These are phyloP conservation scores for Tachystola acroxantha DNA, from an alignment of 2,888 invertebrate species.

Conservation along the genomic window DNA sequence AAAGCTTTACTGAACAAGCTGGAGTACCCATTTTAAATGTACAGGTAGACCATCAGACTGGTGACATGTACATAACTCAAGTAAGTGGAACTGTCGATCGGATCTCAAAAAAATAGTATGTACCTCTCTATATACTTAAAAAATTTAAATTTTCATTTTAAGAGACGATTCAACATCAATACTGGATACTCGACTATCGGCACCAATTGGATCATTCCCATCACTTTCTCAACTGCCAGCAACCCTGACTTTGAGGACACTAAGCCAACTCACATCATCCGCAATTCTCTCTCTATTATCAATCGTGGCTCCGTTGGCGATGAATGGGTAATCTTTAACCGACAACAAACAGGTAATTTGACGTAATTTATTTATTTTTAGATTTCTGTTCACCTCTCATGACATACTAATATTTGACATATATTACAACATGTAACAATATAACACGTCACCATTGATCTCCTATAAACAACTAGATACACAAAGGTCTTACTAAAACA, in stretches of 20 bases:
- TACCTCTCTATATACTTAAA: too few species aligned
- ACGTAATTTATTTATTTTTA: neutral
- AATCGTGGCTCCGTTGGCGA: slow-evolving; percentile 44
- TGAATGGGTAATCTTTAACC: slow-evolving; percentile 80
- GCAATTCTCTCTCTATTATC: slow-evolving; percentile 37
- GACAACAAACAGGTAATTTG: slow-evolving; percentile 75
- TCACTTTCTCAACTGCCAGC: slow-evolving; percentile 55
- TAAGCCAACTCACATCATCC: slow-evolving; percentile 58
- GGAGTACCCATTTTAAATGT: slow-evolving; percentile 80
- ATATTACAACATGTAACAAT: neutral
- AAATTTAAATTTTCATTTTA: slow-evolving; percentile 19
- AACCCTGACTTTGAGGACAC: slow-evolving; percentile 59
- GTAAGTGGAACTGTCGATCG: slow-evolving; percentile 24
- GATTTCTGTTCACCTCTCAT: neutral
- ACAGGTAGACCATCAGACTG: slow-evolving; percentile 58
- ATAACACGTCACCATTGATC: too few species aligned
- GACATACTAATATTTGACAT: neutral
- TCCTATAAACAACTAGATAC: neutral
- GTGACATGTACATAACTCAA: slow-evolving; percentile 61
- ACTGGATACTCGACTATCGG: slow-evolving; percentile 39
- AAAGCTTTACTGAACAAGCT: slow-evolving; percentile 74
- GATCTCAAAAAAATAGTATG: too few species aligned
- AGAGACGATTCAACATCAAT: slow-evolving; percentile 74
- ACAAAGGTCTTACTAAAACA: too few species aligned
- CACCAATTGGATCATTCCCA: slow-evolving; percentile 59